A percentile compares a stretch with the other conserved stretches of the same genome.
These are phyloP conservation scores for Mastomys natalensis DNA, from an alignment of 2,113 vertebrate species.

Conservation along the genomic window DNA sequence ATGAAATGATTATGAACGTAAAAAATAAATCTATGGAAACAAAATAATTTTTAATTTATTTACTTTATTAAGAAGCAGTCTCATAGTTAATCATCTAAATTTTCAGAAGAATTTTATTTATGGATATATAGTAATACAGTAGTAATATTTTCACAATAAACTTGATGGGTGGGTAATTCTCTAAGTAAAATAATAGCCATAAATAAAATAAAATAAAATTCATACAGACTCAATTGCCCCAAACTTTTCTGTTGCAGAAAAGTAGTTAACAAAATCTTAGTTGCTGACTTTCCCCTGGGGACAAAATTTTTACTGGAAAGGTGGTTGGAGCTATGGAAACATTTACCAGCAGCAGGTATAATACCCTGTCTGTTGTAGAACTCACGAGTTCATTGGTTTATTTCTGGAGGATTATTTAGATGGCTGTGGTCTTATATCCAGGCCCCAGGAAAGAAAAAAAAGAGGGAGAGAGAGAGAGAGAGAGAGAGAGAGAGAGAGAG, in stretches of 20 bases:
- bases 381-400: slow-evolving; percentile 90
- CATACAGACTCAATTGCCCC: slow-evolving; percentile 77
- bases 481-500: too few relatives aligned
- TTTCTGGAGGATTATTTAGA: slow-evolving; percentile 92
- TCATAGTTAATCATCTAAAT: slow-evolving; percentile 42
- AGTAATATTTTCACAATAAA: slow-evolving; percentile 70
- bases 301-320: slow-evolving; percentile 91
- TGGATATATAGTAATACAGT: slow-evolving; percentile 3
- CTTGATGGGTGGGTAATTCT: slow-evolving; percentile 71
- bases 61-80: slow-evolving; percentile 42
- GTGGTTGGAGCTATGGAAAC: slow-evolving; percentile 90
- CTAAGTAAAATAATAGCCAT: slow-evolving; percentile 73
- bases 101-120: slow-evolving; percentile 57
- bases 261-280: slow-evolving; percentile 87
- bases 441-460: slow-evolving; percentile 83
- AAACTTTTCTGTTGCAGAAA: slow-evolving; percentile 84
- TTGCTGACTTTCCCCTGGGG: slow-evolving; percentile 87
- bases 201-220: slow-evolving; percentile 81
- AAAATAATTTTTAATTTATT: slow-evolving; percentile 27
- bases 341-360: slow-evolving; percentile 91
- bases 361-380: slow-evolving; percentile 90
- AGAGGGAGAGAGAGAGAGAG: too few relatives aligned
- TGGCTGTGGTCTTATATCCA: slow-evolving; percentile 90
- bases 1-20: not conserved
- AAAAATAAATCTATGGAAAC: slow-evolving; percentile 14